Conservation (phyloP, 2,113 vertebrate species). For the Dermatemys mawii region DNA sequence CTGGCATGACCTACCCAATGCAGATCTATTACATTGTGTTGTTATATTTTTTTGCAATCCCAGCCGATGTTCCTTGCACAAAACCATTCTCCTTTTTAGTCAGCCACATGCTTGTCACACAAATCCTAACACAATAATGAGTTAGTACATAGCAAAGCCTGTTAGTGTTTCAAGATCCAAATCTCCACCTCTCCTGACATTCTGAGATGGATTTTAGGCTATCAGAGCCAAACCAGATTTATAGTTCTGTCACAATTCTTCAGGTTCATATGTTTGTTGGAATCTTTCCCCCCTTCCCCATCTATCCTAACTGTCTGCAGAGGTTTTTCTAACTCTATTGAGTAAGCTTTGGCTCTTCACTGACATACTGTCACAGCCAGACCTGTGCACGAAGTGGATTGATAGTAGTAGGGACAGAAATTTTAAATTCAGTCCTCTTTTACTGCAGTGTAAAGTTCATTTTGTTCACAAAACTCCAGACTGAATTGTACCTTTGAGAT, state of each 20-base stretch:
- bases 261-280: constrained; percentile 16
- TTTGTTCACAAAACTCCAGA: constrained; percentile 55
- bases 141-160: constrained; percentile 21
- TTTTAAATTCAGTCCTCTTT: constrained; percentile 35
- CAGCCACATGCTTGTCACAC: not conserved
- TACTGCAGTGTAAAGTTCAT: constrained; percentile 10
- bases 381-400: constrained; percentile 26
- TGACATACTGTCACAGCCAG: constrained; percentile 15
- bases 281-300: not conserved
- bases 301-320: constrained; percentile 22
- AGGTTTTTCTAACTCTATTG: constrained; percentile 30
- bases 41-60: constrained; percentile 31
- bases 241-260: constrained; percentile 6
- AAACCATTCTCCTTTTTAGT: constrained; percentile 23
- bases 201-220: constrained; percentile 39
- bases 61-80: constrained; percentile 27
- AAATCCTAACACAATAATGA: constrained; percentile 38
- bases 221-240: not conserved
- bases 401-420: constrained; percentile 37
- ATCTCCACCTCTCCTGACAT: constrained; percentile 26
- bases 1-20: constrained; percentile 29
- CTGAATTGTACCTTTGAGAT: constrained; percentile 57
- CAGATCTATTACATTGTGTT: not conserved
- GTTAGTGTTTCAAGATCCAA: constrained; percentile 35
- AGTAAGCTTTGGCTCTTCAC: constrained; percentile 35